phyloP scores from a whole-genome alignment of 2,113 vertebrate genomes.

The Columba livia region DNA sequence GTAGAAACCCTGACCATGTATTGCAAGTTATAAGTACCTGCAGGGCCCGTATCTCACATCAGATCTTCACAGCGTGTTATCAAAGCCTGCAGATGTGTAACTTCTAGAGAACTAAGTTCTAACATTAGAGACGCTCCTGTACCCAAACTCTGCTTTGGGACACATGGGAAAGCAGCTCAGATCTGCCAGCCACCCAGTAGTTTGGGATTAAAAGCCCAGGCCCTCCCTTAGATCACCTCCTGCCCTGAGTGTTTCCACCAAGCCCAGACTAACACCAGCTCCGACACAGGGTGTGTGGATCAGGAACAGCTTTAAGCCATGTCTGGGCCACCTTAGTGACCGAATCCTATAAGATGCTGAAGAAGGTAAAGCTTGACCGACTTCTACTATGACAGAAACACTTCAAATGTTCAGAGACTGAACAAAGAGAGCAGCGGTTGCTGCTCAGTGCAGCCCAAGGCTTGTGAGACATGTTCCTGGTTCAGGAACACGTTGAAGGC shows the following conservation, averaged over 20 bases:
- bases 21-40: neutral
- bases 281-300: neutral
- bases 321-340: neutral
- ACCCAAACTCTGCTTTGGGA: neutral
- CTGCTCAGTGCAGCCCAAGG: neutral
- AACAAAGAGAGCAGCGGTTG: neutral
- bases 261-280: neutral
- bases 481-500: neutral
- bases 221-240: neutral
- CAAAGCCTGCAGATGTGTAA: neutral
- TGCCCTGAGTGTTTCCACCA: neutral
- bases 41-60: neutral
- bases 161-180: neutral
- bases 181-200: neutral
- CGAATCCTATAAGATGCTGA: neutral
- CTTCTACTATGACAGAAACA: neutral
- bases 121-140: rapidly evolving
- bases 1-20: rapidly evolving
- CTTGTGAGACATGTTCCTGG: neutral
- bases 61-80: neutral
- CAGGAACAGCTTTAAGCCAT: neutral
- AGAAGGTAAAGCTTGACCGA: neutral
- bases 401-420: neutral
- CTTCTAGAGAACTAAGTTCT: neutral
- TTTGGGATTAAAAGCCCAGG: neutral